Evolutionary conservation across 1,140 invertebrate species (phyloP), one percentile per base, ranked within the genome.

Genomic region (Magallana angulata): DNA sequence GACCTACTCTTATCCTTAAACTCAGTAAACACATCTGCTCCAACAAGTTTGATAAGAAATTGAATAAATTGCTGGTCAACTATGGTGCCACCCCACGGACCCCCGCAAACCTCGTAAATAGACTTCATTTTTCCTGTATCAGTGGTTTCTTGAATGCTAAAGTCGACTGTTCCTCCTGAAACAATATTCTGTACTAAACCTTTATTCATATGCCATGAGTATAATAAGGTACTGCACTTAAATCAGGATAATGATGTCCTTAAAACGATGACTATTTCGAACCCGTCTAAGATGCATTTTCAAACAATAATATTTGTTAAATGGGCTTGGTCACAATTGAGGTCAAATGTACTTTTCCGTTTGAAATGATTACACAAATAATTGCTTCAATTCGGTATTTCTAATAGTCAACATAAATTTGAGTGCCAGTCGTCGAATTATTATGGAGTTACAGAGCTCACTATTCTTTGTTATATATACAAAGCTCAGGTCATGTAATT

Each of bases 141-240:
- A 56, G 84, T 81, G 7, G 89, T 88, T 81, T 90, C 81, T 24
- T 90, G 87, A n/a, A 89, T 88, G 0, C 88, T 88, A 4, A 90
- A 85, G 64, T 91, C 91, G 14, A 86, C 91, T 1, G 91, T 91
- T n/a, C 91, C 91, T 11, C 91, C 91, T 91, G 81, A 76, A 76
- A 76, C 24, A 76, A 76, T 30, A 24, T 24, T 76, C 24, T 30
- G 12, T 12, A 57, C 30, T 76, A 30, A 18, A 76, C 68, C 68
- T 64, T 16, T 64, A 18, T 64, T n/a, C 7, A 30, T 7, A 59
- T 62, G 12, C 11, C 9, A 9, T 16, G 36, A 62, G 82, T 59
- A 57, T 11, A 0, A 62, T 18, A 18, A 64, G 16, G 60, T 24
- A 24, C 24, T 0, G 24, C 36, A 48, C 36, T 4, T 48, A 48